Evolutionary conservation across 2,797 vertebrate species (phyloP).

Genomic region (Decapterus maruadsi): DNA sequence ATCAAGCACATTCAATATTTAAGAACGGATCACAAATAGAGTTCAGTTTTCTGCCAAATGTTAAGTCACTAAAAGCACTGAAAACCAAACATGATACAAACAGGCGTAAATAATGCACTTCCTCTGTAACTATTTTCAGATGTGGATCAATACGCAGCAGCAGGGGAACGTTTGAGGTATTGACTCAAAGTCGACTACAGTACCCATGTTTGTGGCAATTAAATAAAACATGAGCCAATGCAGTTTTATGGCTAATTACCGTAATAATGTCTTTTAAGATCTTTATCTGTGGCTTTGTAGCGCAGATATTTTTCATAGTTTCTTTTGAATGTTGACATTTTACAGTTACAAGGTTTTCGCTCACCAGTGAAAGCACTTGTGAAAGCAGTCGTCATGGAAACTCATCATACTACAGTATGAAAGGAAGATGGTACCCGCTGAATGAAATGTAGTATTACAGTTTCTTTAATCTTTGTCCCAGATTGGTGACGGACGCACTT

Average conservation of each 20-base stretch:
- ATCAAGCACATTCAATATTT: neutral
- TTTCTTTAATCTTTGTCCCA: conserved; percentile 36
- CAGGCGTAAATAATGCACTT: neutral
- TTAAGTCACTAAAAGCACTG: neutral
- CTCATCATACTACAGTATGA: conserved; percentile 30
- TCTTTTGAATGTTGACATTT: neutral
- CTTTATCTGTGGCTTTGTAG: neutral
- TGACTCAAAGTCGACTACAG: neutral
- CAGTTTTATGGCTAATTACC: neutral
- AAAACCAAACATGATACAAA: neutral
- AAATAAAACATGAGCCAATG: neutral
- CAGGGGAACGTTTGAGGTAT: neutral
- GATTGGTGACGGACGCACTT: conserved; percentile 38
- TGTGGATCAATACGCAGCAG: conserved; percentile 5
- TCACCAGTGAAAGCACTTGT: conserved; percentile 60
- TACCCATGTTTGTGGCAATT: neutral
- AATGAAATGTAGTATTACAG: conserved; percentile 38
- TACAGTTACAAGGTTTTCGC: conserved; percentile 46
- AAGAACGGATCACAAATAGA: neutral
- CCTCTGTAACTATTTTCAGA: neutral
- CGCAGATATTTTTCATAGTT: neutral
- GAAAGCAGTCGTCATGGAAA: conserved; percentile 45
- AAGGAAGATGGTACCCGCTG: conserved; percentile 58
- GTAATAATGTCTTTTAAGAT: conserved; percentile 5
- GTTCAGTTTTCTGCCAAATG: neutral